These are phyloP conservation scores for Eulimnadia texana DNA, from an alignment of 1,140 invertebrate species.

Conservation along the genomic window DNA sequence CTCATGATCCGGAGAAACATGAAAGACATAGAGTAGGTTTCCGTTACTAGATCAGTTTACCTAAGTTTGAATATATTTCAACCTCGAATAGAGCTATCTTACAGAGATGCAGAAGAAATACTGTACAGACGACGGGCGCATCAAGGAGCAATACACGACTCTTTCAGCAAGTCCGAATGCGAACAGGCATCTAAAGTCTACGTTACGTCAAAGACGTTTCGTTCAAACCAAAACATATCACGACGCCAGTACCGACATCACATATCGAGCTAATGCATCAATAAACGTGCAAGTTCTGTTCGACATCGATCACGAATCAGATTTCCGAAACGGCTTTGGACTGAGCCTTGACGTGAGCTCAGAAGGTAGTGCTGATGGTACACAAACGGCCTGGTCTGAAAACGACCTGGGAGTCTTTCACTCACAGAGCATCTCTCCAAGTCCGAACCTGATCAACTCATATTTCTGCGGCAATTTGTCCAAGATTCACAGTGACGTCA, in stretches of 20 bases:
- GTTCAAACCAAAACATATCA: too few relatives aligned
- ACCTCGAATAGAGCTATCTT: neutral
- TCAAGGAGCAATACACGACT: neutral
- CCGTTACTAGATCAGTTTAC: too few relatives aligned
- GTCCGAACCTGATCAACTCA: conserved; percentile 18
- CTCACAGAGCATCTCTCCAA: too few relatives aligned
- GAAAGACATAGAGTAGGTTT: conserved; percentile 25
- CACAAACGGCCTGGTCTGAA: too few relatives aligned
- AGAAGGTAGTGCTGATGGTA: too few relatives aligned
- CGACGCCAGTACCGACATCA: too few relatives aligned
- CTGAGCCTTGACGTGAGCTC: too few relatives aligned
- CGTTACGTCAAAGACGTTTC: too few relatives aligned
- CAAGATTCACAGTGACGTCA: conserved; percentile 35
- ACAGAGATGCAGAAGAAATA: neutral
- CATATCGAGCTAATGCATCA: too few relatives aligned
- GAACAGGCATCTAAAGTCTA: neutral
- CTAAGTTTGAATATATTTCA: too few relatives aligned
- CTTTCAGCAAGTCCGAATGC: neutral
- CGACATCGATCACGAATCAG: neutral
- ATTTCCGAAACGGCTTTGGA: neutral
- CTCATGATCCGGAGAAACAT: conserved; percentile 50
- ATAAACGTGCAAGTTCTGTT: neutral
- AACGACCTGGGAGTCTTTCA: too few relatives aligned
- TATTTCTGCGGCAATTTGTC: conserved; percentile 41
- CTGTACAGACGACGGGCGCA: neutral